Base-by-base conservation (phyloP, 2,113 vertebrate species). In the Lophura nycthemera region DNA sequence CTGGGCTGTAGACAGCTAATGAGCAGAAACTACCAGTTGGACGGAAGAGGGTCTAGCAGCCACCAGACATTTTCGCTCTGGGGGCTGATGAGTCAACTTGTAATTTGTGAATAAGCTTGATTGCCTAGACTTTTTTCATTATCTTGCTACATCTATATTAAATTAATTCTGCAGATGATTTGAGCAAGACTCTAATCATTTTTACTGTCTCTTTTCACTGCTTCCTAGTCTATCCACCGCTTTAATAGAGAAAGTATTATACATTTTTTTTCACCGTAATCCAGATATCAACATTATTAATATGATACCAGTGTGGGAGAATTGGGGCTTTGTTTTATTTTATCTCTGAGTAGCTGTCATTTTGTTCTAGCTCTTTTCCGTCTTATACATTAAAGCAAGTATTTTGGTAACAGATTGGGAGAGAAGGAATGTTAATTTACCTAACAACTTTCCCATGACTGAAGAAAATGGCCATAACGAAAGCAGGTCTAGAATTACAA, bases 1-100 rank as follows among this genome's bases (percentile, higher is more conserved):
- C 87, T 94, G 81, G 42, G 32, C 42, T 91, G 2, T 4, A 83
- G 78, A 77, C 69, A 74, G 69, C 56, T 70, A 29, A 36, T 80
- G 45, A 61, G 71, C 78, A 93, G 89, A 88, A 85, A 91, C 60
- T 90, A 86, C 72, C 42, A 81, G 42, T 71, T 86, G 89, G 50
- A 70, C 48, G 71, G 71, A 73, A 79, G 27, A 74, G 73, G 56
- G 12, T 74, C 67, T 36, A 86, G 56, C 81, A 94, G 56, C 56
- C n/a, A 64, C 47, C 57, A 93, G 65, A 64, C 34, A 0, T 56
- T 89, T 64, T 85, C 17, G 20, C 34, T 90, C 47, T 75, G n/a
- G 34, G 18, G 27, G 69, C 72, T 93, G 79, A 84, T 69, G 83
- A 84, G n/a, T 72, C 75, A n/a, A 27, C 50, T 77, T 60, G 64